phyloP scores from a whole-genome alignment of 1,140 invertebrate genomes.

The Danaus plexippus region DNA sequence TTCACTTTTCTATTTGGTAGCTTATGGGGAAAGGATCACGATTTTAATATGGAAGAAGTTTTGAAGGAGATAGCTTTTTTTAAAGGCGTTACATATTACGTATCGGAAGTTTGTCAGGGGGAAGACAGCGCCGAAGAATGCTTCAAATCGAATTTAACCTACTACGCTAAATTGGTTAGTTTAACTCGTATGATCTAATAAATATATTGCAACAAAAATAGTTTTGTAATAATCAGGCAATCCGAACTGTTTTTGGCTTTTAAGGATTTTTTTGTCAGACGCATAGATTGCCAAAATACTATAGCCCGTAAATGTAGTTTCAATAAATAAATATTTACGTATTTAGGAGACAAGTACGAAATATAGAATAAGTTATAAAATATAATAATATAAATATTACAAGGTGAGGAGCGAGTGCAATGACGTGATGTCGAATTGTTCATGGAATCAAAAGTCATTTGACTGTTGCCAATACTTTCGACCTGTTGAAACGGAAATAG shows the following conservation, averaged over 20 bases:
- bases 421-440: constrained; percentile 73
- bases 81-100: constrained; percentile 77
- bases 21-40: constrained; percentile 75
- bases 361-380: no score
- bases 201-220: no score
- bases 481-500: constrained; percentile 76
- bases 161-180: constrained; percentile 70
- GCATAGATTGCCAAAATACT: no score
- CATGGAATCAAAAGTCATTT: constrained; percentile 75
- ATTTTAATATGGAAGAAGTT: constrained; percentile 79
- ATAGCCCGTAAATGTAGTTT: no score
- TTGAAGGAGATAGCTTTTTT: constrained; percentile 78
- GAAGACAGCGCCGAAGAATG: constrained; percentile 66
- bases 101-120: constrained; percentile 74
- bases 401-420: constrained; percentile 47
- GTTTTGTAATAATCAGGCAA: no score
- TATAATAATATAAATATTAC: no score
- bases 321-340: no score
- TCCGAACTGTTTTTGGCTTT: no score
- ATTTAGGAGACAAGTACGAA: no score
- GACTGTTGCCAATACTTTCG: constrained; percentile 78
- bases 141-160: constrained; percentile 71
- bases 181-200: constrained; percentile 1
- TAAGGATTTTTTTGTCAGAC: no score
- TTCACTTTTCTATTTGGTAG: constrained; percentile 39